phyloP scores from a whole-genome alignment of 2,888 invertebrate genomes.

The Brenthis daphne region DNA sequence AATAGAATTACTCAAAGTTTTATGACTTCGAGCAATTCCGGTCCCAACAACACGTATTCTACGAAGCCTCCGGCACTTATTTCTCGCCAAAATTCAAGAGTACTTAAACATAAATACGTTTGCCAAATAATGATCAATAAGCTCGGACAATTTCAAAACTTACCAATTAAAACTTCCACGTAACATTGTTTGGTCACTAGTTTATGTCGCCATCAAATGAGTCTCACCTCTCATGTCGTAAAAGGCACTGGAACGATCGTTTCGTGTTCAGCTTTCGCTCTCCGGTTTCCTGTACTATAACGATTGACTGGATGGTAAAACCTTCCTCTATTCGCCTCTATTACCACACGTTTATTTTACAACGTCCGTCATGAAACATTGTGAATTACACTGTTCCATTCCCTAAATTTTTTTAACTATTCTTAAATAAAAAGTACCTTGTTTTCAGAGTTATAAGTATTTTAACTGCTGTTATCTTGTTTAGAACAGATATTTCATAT shows the following conservation, averaged over 20 bases:
- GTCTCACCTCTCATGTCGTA: slow-evolving; percentile 28
- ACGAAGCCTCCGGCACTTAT: neutral
- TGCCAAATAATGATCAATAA: slow-evolving; percentile 21
- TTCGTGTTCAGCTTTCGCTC: slow-evolving; percentile 39
- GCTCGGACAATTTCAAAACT: slow-evolving; percentile 22
- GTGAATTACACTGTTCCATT: slow-evolving; percentile 23
- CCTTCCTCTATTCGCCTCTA: slow-evolving; percentile 31
- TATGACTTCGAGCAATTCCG: slow-evolving; percentile 37
- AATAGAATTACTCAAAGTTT: slow-evolving; percentile 44
- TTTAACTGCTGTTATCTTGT: neutral
- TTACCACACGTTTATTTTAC: slow-evolving; percentile 47
- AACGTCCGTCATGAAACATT: slow-evolving; percentile 48
- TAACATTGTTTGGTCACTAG: slow-evolving; percentile 26
- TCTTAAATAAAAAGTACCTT: neutral
- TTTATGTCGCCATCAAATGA: slow-evolving; percentile 32
- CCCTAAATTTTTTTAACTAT: neutral
- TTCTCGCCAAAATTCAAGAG: neutral
- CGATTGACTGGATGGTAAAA: slow-evolving; percentile 35
- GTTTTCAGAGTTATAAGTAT: neutral
- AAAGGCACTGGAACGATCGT: slow-evolving; percentile 41
- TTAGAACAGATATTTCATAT: too few relatives aligned
- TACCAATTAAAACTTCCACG: slow-evolving; percentile 35
- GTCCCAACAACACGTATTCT: neutral
- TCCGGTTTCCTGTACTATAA: slow-evolving; percentile 37
- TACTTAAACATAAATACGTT: neutral